These are phyloP conservation scores for Apodemia mormo DNA, from an alignment of 2,888 invertebrate genomes.

Conservation along the genomic window DNA sequence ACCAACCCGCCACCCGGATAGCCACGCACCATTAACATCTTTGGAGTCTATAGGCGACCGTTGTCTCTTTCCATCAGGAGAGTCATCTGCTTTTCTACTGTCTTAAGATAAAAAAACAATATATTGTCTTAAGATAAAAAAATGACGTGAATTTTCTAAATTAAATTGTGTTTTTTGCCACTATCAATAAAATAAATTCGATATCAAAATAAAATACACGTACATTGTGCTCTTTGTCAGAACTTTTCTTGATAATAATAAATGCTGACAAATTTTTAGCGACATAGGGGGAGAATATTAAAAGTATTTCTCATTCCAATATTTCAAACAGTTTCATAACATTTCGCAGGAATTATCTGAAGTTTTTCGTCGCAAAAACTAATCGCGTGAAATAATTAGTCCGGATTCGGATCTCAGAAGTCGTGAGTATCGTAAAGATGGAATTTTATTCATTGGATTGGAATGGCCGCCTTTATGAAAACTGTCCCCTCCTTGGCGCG, in stretches of 20 bases:
- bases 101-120: too few relatives aligned
- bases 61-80: too few relatives aligned
- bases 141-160: too few relatives aligned
- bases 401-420: slow-evolving; percentile 45
- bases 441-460: slow-evolving; percentile 56
- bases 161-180: too few relatives aligned
- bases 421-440: slow-evolving; percentile 53
- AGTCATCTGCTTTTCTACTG: too few relatives aligned
- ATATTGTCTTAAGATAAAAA: too few relatives aligned
- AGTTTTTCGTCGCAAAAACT: slow-evolving; percentile 45
- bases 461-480: slow-evolving; percentile 56
- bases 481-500: slow-evolving; percentile 54
- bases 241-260: slow-evolving; percentile 45
- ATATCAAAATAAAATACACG: too few relatives aligned
- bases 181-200: too few relatives aligned
- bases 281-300: slow-evolving; percentile 29
- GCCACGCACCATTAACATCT: too few relatives aligned
- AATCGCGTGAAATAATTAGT: slow-evolving; percentile 63
- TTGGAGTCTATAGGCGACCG: too few relatives aligned
- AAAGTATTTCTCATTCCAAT: slow-evolving; percentile 52
- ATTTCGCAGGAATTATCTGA: slow-evolving; percentile 67
- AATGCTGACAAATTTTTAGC: slow-evolving; percentile 38
- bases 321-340: slow-evolving; percentile 48
- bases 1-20: too few relatives aligned
- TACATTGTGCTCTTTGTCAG: too few relatives aligned